phyloP scores from a whole-genome alignment of 64 coral and sea anemone genomes.

The Astreopora myriophthalma region DNA sequence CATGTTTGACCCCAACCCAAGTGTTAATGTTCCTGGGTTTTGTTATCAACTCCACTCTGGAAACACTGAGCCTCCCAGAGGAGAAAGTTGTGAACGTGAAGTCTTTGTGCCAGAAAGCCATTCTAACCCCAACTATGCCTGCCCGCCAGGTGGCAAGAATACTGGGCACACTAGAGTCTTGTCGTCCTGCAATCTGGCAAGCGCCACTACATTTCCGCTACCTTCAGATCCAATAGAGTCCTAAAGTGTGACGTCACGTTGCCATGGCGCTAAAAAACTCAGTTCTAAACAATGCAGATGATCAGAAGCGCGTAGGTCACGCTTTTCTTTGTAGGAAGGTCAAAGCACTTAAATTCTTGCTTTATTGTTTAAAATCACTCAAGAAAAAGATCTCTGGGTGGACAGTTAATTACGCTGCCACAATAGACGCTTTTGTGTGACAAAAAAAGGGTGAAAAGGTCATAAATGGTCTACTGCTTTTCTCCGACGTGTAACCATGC shows the following conservation, averaged over 20 bases:
- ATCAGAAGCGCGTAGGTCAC: background rate
- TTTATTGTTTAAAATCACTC: background rate
- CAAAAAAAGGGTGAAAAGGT: background rate
- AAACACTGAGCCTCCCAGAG: no score
- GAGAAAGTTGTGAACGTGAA: no score
- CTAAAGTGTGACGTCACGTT: slow-evolving; percentile 31
- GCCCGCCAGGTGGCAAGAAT: background rate
- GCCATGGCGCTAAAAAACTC: slow-evolving; percentile 22
- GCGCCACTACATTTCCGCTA: no score
- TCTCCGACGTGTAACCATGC: slow-evolving; percentile 30
- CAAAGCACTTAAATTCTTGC: background rate
- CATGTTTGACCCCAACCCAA: no score
- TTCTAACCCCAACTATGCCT: background rate
- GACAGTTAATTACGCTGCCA: background rate
- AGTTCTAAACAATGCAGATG: background rate
- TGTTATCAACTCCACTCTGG: no score
- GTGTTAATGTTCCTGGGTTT: no score
- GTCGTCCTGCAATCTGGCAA: no score
- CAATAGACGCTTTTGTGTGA: background rate
- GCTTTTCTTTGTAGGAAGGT: background rate
- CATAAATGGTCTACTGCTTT: slow-evolving; percentile 39
- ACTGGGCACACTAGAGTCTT: no score
- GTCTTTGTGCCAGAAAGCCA: no score
- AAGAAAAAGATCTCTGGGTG: background rate
- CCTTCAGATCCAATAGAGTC: slow-evolving; percentile 7